phyloP scores from a whole-genome alignment of 2,888 invertebrate genomes.

The Anoncus sp. region DNA sequence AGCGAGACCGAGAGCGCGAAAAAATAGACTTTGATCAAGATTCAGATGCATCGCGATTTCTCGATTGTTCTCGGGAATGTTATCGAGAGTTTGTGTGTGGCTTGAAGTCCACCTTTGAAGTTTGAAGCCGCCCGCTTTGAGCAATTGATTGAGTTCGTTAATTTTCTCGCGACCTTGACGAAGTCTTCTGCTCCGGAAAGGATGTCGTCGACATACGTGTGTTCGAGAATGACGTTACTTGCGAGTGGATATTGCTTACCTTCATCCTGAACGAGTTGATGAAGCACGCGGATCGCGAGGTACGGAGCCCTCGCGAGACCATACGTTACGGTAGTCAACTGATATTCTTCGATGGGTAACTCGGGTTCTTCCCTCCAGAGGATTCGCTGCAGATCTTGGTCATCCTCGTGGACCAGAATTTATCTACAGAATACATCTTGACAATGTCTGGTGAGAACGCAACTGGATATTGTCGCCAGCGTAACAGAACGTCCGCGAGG shows the following conservation, averaged over 20 bases:
- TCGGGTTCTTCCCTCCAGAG: neutral
- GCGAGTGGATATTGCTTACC: slow-evolving; percentile 12
- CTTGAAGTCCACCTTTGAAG: slow-evolving; percentile 49
- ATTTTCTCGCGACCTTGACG: slow-evolving; percentile 11
- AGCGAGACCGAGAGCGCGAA: slow-evolving; percentile 49
- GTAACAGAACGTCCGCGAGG: slow-evolving; percentile 71
- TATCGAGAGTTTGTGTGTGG: neutral
- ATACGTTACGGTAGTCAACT: slow-evolving; percentile 44
- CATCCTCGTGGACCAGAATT: slow-evolving; percentile 67
- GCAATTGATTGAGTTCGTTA: slow-evolving; percentile 35
- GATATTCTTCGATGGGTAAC: slow-evolving; percentile 12
- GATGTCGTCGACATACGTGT: slow-evolving; percentile 52
- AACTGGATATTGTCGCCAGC: slow-evolving; percentile 70
- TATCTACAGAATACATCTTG: slow-evolving; percentile 80
- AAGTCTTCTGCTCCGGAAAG: slow-evolving; percentile 43
- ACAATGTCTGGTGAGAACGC: slow-evolving; percentile 77
- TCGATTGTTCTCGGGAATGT: slow-evolving; percentile 15
- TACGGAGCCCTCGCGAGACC: slow-evolving; percentile 44
- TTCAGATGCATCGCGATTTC: neutral
- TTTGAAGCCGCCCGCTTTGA: slow-evolving; percentile 44
- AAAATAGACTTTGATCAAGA: slow-evolving; percentile 18
- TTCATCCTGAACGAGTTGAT: slow-evolving; percentile 51
- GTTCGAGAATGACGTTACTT: slow-evolving; percentile 1
- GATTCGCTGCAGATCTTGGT: slow-evolving; percentile 74
- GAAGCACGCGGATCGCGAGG: slow-evolving; percentile 42